Base-by-base conservation (phyloP, 2,113 vertebrate species). In the Antennarius striatus region DNA sequence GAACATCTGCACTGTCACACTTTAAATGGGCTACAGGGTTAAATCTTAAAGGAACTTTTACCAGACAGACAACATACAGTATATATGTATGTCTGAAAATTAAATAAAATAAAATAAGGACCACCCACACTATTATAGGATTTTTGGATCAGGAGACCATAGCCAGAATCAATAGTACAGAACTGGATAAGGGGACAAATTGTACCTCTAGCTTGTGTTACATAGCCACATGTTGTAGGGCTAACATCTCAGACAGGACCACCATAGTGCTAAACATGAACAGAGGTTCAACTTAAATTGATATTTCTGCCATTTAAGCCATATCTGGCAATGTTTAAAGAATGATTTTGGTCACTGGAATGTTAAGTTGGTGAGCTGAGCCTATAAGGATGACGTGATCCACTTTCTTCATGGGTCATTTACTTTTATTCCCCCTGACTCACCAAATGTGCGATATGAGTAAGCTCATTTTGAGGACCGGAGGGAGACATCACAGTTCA, bases 111-210 rank as follows among this genome's bases (percentile, higher is more conserved):
- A 81, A 82, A 76, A 82, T 81, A 77, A 77, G 66, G 88, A 90
- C 89, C 91, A 90, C 88, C 78, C 84, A 86, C 61, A 45, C 67
- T 46, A 63, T 82, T 39, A 74, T 64, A 79, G 57, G 63, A 63
- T 40, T 47, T 57, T 80, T 86, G 82, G 80, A 85, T 84, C 79
- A 72, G 55, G 58, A 66, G 63, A 66, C 2, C 67, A 17, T 78
- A 74, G 53, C 67, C 4, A n/a, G 29, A 12, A 22, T 72, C 52
- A 73, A 75, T 68, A 65, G 67, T 73, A 73, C 54, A 77, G 61
- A 77, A 79, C 51, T 63, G 64, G 62, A 73, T 48, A 42, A 22
- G 66, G 66, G 71, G 65, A 39, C 39, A 68, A 68, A 51, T 63
- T 56, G 48, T 40, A 79, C 80, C 71, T 79, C 67, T 47, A 80